Conservation (phyloP, 2,888 invertebrate species). For the Spatulosminthurus flaviceps region DNA sequence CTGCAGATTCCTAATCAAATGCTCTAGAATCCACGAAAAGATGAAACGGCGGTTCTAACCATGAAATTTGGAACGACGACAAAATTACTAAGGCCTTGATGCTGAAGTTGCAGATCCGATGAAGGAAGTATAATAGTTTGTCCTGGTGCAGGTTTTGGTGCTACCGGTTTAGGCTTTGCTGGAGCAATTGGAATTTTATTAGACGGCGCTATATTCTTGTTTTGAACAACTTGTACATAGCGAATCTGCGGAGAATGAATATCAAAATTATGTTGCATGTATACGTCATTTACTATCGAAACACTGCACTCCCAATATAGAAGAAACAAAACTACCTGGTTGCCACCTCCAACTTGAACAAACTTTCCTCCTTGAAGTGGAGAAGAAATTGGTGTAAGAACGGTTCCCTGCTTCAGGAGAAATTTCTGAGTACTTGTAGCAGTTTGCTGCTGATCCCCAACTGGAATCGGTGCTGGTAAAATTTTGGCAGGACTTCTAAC, state of each 20-base stretch:
- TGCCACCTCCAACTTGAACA: constrained; percentile 51
- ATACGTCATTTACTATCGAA: background rate
- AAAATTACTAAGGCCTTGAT: constrained; percentile 57
- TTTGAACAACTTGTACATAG: constrained; percentile 74
- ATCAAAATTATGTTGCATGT: no score
- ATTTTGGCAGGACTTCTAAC: constrained; percentile 78
- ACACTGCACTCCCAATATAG: no score
- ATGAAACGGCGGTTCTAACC: no score
- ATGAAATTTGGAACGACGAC: constrained; percentile 60
- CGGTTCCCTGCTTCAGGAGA: constrained; percentile 66
- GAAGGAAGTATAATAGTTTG: constrained; percentile 57
- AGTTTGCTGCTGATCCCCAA: constrained; percentile 62
- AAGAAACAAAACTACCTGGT: no score
- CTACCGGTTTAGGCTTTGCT: constrained; percentile 58
- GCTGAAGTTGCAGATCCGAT: constrained; percentile 53
- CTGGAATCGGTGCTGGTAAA: constrained; percentile 71
- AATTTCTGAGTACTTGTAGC: constrained; percentile 69
- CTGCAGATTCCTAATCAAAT: no score
- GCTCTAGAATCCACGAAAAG: no score
- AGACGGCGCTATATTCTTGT: constrained; percentile 53
- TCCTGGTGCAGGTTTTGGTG: constrained; percentile 59
- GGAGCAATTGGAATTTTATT: constrained; percentile 63
- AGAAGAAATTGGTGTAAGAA: constrained; percentile 54
- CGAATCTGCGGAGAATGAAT: constrained; percentile 70
- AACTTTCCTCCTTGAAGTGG: constrained; percentile 56